Evolutionary conservation across 2,888 invertebrate genomes (phyloP).

Genomic region (Eudemis profundana): DNA sequence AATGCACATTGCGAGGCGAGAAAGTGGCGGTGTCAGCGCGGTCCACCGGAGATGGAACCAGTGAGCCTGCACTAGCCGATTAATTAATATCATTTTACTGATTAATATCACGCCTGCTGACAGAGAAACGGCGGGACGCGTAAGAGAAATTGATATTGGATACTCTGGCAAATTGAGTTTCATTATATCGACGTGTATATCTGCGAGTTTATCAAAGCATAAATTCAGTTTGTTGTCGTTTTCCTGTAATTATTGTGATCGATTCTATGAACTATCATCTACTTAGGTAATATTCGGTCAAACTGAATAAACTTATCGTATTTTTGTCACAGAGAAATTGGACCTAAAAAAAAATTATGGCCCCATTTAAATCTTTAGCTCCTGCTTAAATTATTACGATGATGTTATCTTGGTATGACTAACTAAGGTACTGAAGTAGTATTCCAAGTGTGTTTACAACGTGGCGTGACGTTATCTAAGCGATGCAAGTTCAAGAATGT

Average conservation of each 20-base stretch:
- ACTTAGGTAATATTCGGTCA: too few species aligned
- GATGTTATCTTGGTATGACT: too few species aligned
- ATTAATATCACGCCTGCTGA: constrained; percentile 38
- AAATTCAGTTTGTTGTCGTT: background rate
- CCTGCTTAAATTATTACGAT: too few species aligned
- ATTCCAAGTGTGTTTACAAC: background rate
- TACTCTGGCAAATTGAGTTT: constrained; percentile 20
- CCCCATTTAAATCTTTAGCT: too few species aligned
- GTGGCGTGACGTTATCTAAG: constrained; percentile 17
- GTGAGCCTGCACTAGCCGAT: constrained; percentile 49
- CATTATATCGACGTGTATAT: background rate
- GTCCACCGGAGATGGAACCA: constrained; percentile 57
- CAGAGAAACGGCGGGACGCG: constrained; percentile 41
- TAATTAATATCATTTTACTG: constrained; percentile 36
- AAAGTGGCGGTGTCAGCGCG: constrained; percentile 66
- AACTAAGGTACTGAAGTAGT: background rate
- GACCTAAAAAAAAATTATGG: too few species aligned
- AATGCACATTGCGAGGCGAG: constrained; percentile 58
- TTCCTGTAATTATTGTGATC: background rate
- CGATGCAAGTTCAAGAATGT: constrained; percentile 25
- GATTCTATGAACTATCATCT: background rate
- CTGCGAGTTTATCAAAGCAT: background rate
- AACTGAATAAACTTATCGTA: too few species aligned
- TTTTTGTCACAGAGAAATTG: too few species aligned
- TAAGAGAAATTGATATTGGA: constrained; percentile 50